Conservation (phyloP, 2,888 invertebrate species). For the Argyresthia albistria region DNA sequence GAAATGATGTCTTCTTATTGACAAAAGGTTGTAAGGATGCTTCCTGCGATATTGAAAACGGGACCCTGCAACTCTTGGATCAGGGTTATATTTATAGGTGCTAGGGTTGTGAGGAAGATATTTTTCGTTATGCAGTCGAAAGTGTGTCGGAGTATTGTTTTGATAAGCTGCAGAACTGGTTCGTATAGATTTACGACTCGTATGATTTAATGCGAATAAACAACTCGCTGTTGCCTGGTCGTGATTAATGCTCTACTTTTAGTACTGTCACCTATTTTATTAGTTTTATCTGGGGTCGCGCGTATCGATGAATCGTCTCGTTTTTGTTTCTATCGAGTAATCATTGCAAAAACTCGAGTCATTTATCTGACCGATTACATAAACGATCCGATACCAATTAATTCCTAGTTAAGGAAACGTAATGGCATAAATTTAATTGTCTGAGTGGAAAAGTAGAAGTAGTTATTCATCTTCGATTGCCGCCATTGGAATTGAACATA, state of each 20-base stretch:
- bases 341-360: not conserved
- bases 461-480: too few species aligned
- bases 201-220: slow-evolving; percentile 73
- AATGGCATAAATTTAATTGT: too few species aligned
- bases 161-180: slow-evolving; percentile 72
- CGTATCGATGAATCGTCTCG: slow-evolving; percentile 3
- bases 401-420: too few species aligned
- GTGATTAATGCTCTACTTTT: slow-evolving; percentile 62
- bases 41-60: slow-evolving; percentile 31
- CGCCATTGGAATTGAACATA: slow-evolving; percentile 8
- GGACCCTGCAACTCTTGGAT: slow-evolving; percentile 33
- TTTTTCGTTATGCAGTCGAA: slow-evolving; percentile 45
- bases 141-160: slow-evolving; percentile 73
- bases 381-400: too few species aligned
- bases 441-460: too few species aligned
- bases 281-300: too few species aligned
- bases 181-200: slow-evolving; percentile 64
- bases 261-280: slow-evolving; percentile 34
- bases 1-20: slow-evolving; percentile 45
- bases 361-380: not conserved
- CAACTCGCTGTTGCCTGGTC: slow-evolving; percentile 58
- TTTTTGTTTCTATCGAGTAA: not conserved
- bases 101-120: slow-evolving; percentile 32
- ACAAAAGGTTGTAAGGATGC: slow-evolving; percentile 28
- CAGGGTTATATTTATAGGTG: slow-evolving; percentile 31